Percentiles rank a stretch among this genome's conserved stretches.
These are phyloP conservation scores for Lepetodrilus schrolli DNA, from an alignment of 2,888 invertebrate genomes.

Conservation along the genomic window DNA sequence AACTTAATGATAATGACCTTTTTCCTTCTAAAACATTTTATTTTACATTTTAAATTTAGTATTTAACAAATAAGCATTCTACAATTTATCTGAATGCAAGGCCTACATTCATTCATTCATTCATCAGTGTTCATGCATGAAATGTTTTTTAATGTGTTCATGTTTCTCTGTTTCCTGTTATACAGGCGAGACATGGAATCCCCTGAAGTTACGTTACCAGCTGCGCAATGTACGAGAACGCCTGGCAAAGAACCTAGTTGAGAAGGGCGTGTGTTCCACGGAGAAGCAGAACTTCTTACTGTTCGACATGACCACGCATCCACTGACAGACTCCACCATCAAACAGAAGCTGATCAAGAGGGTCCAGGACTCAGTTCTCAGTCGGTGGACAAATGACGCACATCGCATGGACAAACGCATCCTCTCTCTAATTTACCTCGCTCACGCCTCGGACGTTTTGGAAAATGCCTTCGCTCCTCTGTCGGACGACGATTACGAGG, in stretches of 20 bases:
- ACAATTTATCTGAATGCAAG: too few species aligned
- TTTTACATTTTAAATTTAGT: too few species aligned
- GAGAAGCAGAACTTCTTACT: constrained; percentile 99
- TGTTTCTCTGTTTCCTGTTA: constrained; percentile 22
- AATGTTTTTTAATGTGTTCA: too few species aligned
- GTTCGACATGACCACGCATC: constrained; percentile 99
- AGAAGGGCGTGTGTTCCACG: constrained; percentile 98
- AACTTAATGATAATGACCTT: too few species aligned
- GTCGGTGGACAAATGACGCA: constrained; percentile 95
- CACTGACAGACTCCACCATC: constrained; percentile 93
- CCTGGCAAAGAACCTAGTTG: constrained; percentile 98
- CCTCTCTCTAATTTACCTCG: constrained; percentile 93
- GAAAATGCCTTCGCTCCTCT: constrained; percentile 99
- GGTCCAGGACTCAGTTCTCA: constrained; percentile 96
- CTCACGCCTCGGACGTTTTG: constrained; percentile 98
- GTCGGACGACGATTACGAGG: constrained; percentile 94
- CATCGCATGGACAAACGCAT: constrained; percentile 97
- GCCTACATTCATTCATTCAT: too few species aligned
- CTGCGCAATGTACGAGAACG: constrained; percentile 98
- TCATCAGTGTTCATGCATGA: too few species aligned
- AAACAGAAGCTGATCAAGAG: constrained; percentile 95
- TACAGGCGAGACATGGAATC: constrained; percentile 99
- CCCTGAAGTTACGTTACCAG: constrained; percentile 97
- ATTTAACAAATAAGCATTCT: too few species aligned
- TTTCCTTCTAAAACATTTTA: too few species aligned